Evolutionary conservation across 2,888 invertebrate species (phyloP).

Genomic region (Pheosia gnoma): DNA sequence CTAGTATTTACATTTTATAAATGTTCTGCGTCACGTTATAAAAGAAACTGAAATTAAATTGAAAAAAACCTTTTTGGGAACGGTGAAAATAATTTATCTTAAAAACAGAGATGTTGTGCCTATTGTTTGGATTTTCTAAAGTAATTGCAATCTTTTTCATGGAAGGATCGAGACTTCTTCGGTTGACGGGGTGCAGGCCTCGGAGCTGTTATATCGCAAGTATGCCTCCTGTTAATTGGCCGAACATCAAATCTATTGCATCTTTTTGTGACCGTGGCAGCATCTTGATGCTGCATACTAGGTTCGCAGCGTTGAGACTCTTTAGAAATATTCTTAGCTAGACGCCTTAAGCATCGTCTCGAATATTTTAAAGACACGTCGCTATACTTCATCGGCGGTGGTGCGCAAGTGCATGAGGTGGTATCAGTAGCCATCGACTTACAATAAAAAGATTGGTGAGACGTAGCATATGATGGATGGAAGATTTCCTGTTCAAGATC

Average conservation of each 20-base stretch:
- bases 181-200: conserved; percentile 5
- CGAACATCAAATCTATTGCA: conserved; percentile 23
- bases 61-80: background rate
- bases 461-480: background rate
- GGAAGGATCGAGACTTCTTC: conserved; percentile 14
- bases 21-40: no score
- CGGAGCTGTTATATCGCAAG: conserved; percentile 16
- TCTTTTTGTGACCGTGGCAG: conserved; percentile 16
- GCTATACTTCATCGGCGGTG: background rate
- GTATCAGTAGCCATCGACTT: background rate
- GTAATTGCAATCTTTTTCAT: conserved; percentile 17
- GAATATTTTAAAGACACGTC: background rate
- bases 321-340: background rate
- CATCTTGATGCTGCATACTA: conserved; percentile 9
- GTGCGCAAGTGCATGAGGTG: background rate
- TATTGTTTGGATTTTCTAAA: conserved; percentile 9
- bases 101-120: conserved; percentile 9
- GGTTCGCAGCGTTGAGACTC: background rate
- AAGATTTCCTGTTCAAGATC: background rate
- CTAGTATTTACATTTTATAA: no score
- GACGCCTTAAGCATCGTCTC: background rate
- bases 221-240: conserved; percentile 10
- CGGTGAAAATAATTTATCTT: conserved; percentile 1
- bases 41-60: background rate
- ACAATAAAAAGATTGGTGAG: background rate